Evolutionary conservation across 2,113 vertebrate species (phyloP), one percentile per base, ranked within the genome.

Genomic region (Ameiurus melas): DNA sequence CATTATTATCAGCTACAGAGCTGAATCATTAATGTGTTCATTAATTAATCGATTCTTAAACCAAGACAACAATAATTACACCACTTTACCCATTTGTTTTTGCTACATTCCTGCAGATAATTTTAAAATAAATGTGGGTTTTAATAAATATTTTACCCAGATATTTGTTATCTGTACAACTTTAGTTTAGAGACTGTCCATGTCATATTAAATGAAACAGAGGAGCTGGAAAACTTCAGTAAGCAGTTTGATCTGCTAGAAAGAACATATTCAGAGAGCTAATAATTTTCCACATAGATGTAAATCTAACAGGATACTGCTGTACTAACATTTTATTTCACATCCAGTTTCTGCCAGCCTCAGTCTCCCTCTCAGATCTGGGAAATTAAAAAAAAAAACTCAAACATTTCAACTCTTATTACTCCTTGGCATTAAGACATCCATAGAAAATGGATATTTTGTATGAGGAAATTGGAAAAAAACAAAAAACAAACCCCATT

Each of bases 261-360:
- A 82, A 79, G 77, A 55, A 55, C n/a, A 82, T 82, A 39, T 62
- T 12, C 80, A 60, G 80, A 8, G 57, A 83, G 80, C 25, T 39
- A 83, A 83, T 83, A 62, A 62, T 57, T 83, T 83, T 83, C 33
- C 73, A 86, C 71, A 86, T 47, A 86, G 71, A 62, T 57, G 83
- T 85, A 78, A 62, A 86, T 78, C 71, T 62, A 86, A 78, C 57
- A 86, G 27, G 57, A 79, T 53, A 39, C 58, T 86, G 51, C 22
- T 86, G 71, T 86, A 60, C 71, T 86, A 86, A 77, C 36, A 62
- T 60, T 75, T 60, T 17, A 43, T 85, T 57, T 75, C 71, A 68
- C 55, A 58, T 82, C 22, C 30, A 60, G 55, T 33, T 58, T 82
- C 27, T 82, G 79, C 79, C 79, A 81, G 55, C 57, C 57, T 25